Evolutionary conservation across 2,888 invertebrate species (phyloP).

Genomic region (Cephalotes varians): DNA sequence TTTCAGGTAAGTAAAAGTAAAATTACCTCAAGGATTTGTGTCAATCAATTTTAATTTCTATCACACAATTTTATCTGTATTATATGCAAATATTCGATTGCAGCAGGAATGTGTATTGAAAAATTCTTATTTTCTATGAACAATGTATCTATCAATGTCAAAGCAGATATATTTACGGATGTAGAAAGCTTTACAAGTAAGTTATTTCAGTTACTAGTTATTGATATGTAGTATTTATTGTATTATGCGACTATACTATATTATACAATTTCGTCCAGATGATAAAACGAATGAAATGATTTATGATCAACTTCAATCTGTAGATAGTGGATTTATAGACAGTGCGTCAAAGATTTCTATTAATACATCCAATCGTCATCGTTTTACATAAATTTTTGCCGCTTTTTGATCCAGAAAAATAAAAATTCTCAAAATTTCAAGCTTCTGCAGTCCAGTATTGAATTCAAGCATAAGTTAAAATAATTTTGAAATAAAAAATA

Average conservation of each 20-base stretch:
- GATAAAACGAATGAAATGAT: too few species aligned
- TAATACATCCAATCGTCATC: too few species aligned
- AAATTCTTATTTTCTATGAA: slow-evolving; percentile 40
- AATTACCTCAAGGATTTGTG: not conserved
- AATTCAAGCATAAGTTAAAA: not conserved
- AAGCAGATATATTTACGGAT: too few species aligned
- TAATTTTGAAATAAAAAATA: not conserved
- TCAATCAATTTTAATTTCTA: not conserved
- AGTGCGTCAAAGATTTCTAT: too few species aligned
- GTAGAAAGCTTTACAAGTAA: too few species aligned
- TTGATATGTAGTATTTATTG: too few species aligned
- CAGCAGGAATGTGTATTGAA: slow-evolving; percentile 43
- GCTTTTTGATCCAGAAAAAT: slow-evolving; percentile 1
- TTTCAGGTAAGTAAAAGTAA: slow-evolving; percentile 46
- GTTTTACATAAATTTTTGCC: not conserved
- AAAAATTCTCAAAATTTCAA: not conserved
- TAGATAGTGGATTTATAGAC: too few species aligned
- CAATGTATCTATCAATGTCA: not conserved
- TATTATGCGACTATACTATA: too few species aligned
- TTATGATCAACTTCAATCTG: too few species aligned
- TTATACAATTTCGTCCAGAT: too few species aligned
- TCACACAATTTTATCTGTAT: not conserved
- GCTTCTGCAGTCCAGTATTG: not conserved
- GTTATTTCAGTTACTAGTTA: too few species aligned
- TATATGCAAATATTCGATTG: slow-evolving; percentile 4